Evolutionary conservation across 2,797 vertebrate genomes (phyloP).

Genomic region (Muscicapa comitata): DNA sequence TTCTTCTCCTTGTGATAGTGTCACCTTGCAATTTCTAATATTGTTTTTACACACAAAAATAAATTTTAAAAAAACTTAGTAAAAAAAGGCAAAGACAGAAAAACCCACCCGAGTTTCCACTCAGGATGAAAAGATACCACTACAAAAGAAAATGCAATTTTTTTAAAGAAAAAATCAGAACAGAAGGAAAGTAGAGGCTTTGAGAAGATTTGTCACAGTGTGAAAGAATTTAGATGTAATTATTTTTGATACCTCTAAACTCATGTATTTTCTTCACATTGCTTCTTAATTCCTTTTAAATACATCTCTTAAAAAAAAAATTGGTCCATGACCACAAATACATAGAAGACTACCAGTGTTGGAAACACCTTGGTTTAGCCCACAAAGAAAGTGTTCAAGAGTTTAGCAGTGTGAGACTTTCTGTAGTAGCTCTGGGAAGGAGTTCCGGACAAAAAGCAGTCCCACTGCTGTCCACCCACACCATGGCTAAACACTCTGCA

Average conservation of each 20-base stretch:
- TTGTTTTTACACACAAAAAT: not conserved
- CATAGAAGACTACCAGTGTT: not conserved
- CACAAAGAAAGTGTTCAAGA: not conserved
- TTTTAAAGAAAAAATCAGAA: not conserved
- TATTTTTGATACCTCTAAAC: not conserved
- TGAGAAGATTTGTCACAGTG: not conserved
- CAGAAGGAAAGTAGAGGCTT: not conserved
- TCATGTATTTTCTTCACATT: not conserved
- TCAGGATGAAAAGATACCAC: not conserved
- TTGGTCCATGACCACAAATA: not conserved
- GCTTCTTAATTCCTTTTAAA: not conserved
- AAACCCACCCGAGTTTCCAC: accelerated
- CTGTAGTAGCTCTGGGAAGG: not conserved
- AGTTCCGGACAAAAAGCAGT: not conserved
- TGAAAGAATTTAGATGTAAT: not conserved
- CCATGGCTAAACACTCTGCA: not conserved
- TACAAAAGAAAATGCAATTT: not conserved
- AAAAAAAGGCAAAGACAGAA: not conserved
- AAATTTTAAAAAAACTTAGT: not conserved
- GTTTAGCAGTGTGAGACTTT: not conserved
- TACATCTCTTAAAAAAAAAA: accelerated
- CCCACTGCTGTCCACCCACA: not conserved
- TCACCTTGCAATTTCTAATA: not conserved
- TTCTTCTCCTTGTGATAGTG: not conserved
- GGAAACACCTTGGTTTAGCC: not conserved